Evolutionary conservation across 2,888 invertebrate species (phyloP), one percentile per base, ranked within the genome.

Genomic region (Cyrtodaria siliqua): DNA sequence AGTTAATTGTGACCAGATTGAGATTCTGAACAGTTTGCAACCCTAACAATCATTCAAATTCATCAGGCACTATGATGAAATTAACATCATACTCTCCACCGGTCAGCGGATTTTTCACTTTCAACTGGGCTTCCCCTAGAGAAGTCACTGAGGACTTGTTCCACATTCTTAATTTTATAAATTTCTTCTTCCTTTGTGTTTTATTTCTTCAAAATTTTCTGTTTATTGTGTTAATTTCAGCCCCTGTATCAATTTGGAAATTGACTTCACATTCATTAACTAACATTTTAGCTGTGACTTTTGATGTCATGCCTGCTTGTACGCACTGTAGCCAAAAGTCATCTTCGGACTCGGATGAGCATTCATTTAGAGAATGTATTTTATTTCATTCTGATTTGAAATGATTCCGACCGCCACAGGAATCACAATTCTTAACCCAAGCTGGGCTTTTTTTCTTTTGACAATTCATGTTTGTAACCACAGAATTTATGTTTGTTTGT

Each of bases 321-420:
- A 6, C 6, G 20, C 14, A 6, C 6, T 16, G n/a, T 6, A 66
- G 56, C 55, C 56, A 56, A 27, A 66, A 56, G 44, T 66, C 64
- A 56, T 66, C 56, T 26, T 64, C 64, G 3, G 14, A 16, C 4
- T 55, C n/a, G n/a, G n/a, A n/a, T n/a, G n/a, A n/a, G n/a, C n/a
- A n/a, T n/a, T n/a, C n/a, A n/a, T n/a, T n/a, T n/a, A n/a, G n/a
- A n/a, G n/a, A n/a, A n/a, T n/a, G n/a, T n/a, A n/a, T n/a, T n/a
- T 55, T n/a, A n/a, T n/a, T n/a, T n/a, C n/a, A n/a, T n/a, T n/a
- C n/a, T 42, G 47, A 20, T 47, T 71, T 66, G 29, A 77, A 82
- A 56, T 83, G 83, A 44, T 85, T 81, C 23, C 50, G 44, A 16
- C 61, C 71, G 9, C 75, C 33, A 61, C 83, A 83, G 0, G 18